phyloP scores from a whole-genome alignment of 2,888 invertebrate species.

The Icerya purchasi region DNA sequence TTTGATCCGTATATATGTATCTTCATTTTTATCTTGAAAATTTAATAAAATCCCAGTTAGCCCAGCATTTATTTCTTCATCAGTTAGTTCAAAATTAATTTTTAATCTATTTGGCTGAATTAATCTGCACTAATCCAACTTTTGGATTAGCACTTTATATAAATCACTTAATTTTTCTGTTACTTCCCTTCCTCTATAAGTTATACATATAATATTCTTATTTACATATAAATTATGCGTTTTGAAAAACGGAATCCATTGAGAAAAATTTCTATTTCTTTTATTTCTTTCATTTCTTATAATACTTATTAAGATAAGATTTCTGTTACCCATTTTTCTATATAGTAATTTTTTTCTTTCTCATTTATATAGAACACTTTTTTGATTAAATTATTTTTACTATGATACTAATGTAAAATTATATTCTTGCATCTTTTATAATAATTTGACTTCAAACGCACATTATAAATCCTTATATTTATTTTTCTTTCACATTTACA shows the following conservation, averaged over 20 bases:
- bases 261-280: constrained; percentile 4
- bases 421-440: too few relatives aligned
- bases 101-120: constrained; percentile 5
- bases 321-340: constrained; percentile 2
- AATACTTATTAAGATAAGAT: constrained; percentile 5
- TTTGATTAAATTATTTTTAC: too few relatives aligned
- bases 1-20: constrained; percentile 1
- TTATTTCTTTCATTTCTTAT: constrained; percentile 1
- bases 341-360: too few relatives aligned
- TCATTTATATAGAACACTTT: too few relatives aligned
- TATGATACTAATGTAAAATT: too few relatives aligned
- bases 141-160: constrained; percentile 5
- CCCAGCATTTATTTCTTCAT: constrained; percentile 4
- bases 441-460: neutral
- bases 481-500: neutral
- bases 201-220: constrained; percentile 4
- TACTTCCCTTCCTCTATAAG: constrained; percentile 7
- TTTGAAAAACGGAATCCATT: constrained; percentile 6
- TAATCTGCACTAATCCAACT: constrained; percentile 3
- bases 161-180: constrained; percentile 4
- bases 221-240: constrained; percentile 3
- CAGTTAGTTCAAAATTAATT: constrained; percentile 5
- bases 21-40: too few relatives aligned
- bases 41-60: constrained; percentile 5
- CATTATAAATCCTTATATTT: neutral